Evolutionary conservation across 2,888 invertebrate species (phyloP), one percentile per base, ranked within the genome.

Genomic region (Julus scanicus): DNA sequence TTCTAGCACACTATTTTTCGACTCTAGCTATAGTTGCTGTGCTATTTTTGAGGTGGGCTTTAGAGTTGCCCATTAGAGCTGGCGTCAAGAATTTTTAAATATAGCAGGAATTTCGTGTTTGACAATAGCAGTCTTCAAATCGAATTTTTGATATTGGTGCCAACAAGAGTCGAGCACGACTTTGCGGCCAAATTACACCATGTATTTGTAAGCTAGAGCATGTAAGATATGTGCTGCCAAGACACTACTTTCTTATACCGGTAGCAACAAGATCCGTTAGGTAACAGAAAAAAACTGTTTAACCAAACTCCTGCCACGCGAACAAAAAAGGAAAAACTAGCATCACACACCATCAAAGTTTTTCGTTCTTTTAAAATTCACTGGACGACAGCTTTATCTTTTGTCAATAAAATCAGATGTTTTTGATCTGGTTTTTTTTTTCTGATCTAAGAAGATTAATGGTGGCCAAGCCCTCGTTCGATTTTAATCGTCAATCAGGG

Each of bases 381-480:
- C 20, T 71, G 20, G 11, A 71, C 71, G 71, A 71, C 71, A 71
- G 71, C 29, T 71, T 71, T 71, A 71, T 71, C 20, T 71, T 71
- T 71, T 71, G 71, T 71, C 71, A 71, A 71, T 71, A 71, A 71
- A 71, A 71, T 71, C 71, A 71, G 71, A 71, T 71, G 71, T 20
- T 71, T 71, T 71, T 71, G 71, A 71, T 29, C 71, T 6, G 71
- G 20, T 71, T 29, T 71, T 71, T 71, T 71, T 71, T 71, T 29
- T 20, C 11, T 20, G 29, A 29, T 20, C 29, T 6, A 71, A 20
- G 29, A 71, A 71, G 71, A 71, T 71, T 71, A 71, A 71, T 63
- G 71, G 20, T 8, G 29, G 9, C 29, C 71, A 11, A 71, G 29
- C 71, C 11, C 11, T 29, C 29, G 20, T 71, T 29, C 71, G 20